Evolutionary conservation across 2,113 vertebrate genomes (phyloP), one percentile per base, ranked within the genome.

Genomic region (Apodemus speciosus): DNA sequence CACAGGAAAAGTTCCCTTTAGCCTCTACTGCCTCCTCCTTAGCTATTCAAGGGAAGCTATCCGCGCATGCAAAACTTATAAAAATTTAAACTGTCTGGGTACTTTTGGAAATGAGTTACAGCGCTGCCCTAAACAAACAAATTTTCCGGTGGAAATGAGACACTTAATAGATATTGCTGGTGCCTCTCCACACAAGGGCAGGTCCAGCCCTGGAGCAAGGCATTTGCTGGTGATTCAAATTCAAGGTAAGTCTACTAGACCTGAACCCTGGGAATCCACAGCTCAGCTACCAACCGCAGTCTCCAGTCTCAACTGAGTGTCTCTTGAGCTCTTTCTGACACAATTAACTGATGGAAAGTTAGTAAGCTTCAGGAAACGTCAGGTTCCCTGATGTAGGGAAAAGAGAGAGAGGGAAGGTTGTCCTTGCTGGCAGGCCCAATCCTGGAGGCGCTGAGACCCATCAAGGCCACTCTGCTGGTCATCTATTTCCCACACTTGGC

Each of bases 61-160:
- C 13, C 32, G 40, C 80, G 75, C 73, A 84, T 90, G 90, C 94
- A 96, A 94, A 94, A 89, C 96, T 96, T 97, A 97, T 96, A 96
- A 97, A 97, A 97, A 94, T 96, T 96, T 97, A 96, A 96, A 96
- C 94, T 94, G 95, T 94, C 93, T 96, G 86, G 94, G 53, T 95
- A 91, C 93, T 93, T 94, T 95, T 89, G 90, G 96, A 96, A 96
- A 96, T 94, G 79, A 96, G 87, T 94, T 96, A 91, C 88, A 85
- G 92, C 95, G 86, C 60, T 94, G 43, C 0, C 62, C 87, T 93
- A 94, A 95, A 94, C 92, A 95, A 94, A 64, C 30, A 86, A 93
- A 69, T 4, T 88, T 32, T 58, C 85, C 91, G 69, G 30, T 40
- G 71, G 94, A 92, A 96, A 96, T 93, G 76, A 95, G 91, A 58